Evolutionary conservation across 1,140 invertebrate genomes (phyloP), one percentile per base, ranked within the genome.

Genomic region (Meloidogyne exigua): DNA sequence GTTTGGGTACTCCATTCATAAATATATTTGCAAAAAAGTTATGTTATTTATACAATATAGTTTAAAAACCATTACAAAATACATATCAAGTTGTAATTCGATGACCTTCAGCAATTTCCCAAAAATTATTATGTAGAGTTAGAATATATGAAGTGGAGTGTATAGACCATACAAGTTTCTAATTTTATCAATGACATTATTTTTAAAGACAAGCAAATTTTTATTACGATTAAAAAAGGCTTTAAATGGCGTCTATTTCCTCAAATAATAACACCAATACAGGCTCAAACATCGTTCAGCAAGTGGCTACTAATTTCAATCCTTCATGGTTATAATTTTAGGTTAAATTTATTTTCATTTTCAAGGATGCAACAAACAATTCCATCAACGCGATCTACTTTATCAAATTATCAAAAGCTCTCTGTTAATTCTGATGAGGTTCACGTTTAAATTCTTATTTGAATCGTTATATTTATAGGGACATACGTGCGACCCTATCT

Each of bases 271-370:
- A 63, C 71, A 39, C n/a, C 28, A 23, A 39, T 62, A n/a, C 62
- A 15, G 39, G 44, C 15, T 44, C 36, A 10, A 71, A 71, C 69
- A 71, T 57, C 21, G 36, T 32, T 21, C 25, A 57, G 18, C 72
- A 71, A 71, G 62, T 26, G 72, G 12, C 44, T 62, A 39, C 32
- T 44, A 77, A 77, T 67, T 77, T 77, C 76, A 77, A 77, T 42
- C 76, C 76, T 13, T 77, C 76, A 1, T 77, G 76, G 76, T 79
- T 21, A 26, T 49, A 21, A 15, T 21, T 71, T 13, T 32, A 15
- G 21, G 49, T 21, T 36, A 4, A 12, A 9, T 73, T 65, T 73
- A 25, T 18, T 23, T 26, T n/a, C 5, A 23, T 2, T 21, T 73
- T 73, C 11, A 25, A 73, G 72, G 72, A 73, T 73, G 72, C 49